Evolutionary conservation across 2,113 vertebrate genomes (phyloP).

Genomic region (Smithornis capensis): DNA sequence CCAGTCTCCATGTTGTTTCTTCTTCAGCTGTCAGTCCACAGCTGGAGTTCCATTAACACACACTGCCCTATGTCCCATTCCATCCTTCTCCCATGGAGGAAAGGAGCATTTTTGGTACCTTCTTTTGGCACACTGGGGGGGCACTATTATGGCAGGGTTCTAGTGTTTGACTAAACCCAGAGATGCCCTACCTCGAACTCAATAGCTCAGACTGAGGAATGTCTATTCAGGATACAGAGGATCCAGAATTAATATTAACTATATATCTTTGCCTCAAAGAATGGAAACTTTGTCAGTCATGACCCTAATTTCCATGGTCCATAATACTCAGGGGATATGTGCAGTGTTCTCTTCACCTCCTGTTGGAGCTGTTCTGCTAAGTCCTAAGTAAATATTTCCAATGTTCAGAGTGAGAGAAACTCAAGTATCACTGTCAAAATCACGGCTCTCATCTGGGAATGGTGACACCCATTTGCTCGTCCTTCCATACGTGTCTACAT

Average conservation of each 20-base stretch:
- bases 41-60: not conserved
- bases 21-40: not conserved
- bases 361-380: not conserved
- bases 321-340: not conserved
- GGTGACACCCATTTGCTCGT: not conserved
- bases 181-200: not conserved
- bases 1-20: not conserved
- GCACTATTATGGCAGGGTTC: not conserved
- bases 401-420: not conserved
- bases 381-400: not conserved
- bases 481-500: no score
- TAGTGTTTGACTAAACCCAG: not conserved
- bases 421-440: not conserved
- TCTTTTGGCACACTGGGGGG: rapidly evolving
- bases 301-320: not conserved
- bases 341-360: rapidly evolving
- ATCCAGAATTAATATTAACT: not conserved
- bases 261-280: not conserved
- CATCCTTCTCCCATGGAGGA: not conserved
- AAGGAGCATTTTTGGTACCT: not conserved
- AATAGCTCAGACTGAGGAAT: not conserved
- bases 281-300: not conserved
- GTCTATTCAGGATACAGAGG: not conserved
- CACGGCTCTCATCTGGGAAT: not conserved
- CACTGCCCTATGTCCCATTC: not conserved